Evolutionary conservation across 2,797 vertebrate species (phyloP), one percentile per base, ranked within the genome.

Genomic region (Alfaro cultratus): DNA sequence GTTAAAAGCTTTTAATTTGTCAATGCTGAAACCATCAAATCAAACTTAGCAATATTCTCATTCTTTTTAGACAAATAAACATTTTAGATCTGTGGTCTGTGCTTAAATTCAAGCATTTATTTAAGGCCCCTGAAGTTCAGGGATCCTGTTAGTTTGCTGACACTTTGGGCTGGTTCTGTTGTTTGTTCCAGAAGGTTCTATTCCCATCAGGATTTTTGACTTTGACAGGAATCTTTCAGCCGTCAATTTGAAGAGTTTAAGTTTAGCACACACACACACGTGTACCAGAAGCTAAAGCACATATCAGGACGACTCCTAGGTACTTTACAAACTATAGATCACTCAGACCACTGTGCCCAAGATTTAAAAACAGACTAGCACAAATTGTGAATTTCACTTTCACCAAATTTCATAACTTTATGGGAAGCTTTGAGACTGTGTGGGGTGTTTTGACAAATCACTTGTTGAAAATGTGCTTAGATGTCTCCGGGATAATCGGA

Each of bases 161-260:
- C 49, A 51, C 49, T 12, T 9, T 21, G 21, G 49, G 21, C 49
- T 21, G 18, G 8, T 7, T 51, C 53, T 55, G 53, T 55, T 11
- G 26, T 55, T 3, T 29, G 45, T 47, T 72, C 8, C 31, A 34
- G 47, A 2, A 57, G 68, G 9, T 49, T 67, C 10, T 47, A 23
- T 26, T 26, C 5, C 60, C 29, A 9, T 23, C 31, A 5, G 29
- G 73, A 49, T 36, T 83, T 83, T 80, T 82, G 57, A 71, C 78
- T 74, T 74, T 81, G 77, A 82, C 80, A 87, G 77, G 72, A 84
- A 87, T 84, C 83, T 90, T 80, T 87, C 74, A 85, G 75, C 74
- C 62, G 64, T 49, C 16, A 0, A 34, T 77, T 53, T 78, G 75
- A 80, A 76, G 71, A 21, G 85, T 86, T 87, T 93, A 90, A 87